phyloP scores from a whole-genome alignment of 2,797 vertebrate genomes.

The Lycodopsis pacificus region DNA sequence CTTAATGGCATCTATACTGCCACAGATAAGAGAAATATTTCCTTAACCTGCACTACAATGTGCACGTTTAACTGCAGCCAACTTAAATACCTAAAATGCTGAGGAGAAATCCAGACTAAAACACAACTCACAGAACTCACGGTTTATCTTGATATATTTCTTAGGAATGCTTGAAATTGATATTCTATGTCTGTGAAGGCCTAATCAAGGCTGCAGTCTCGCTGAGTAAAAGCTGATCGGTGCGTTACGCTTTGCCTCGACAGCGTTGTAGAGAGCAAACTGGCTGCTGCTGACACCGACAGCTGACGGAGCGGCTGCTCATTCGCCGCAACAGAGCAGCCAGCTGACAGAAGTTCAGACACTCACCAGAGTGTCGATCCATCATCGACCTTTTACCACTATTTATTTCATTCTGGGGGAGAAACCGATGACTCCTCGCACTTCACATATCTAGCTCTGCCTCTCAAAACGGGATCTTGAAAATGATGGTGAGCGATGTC shows the following conservation, averaged over 20 bases:
- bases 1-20: neutral
- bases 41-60: neutral
- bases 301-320: conserved; percentile 72
- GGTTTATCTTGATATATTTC: neutral
- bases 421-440: conserved; percentile 32
- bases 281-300: conserved; percentile 62
- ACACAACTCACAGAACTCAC: neutral
- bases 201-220: conserved; percentile 39
- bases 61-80: neutral
- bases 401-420: conserved; percentile 34
- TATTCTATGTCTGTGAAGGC: neutral
- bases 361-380: conserved; percentile 58
- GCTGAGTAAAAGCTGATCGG: conserved; percentile 53
- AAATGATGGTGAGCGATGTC: conserved; percentile 6
- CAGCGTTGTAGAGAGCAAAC: conserved; percentile 49
- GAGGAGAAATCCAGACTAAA: neutral
- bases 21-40: neutral
- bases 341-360: conserved; percentile 67
- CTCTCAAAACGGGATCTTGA: conserved; percentile 31
- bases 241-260: conserved; percentile 49
- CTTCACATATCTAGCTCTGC: conserved; percentile 13
- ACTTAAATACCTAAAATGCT: conserved; percentile 8
- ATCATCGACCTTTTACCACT: conserved; percentile 56
- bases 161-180: neutral
- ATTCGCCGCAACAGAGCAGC: conserved; percentile 63